Percentiles rank a stretch among this genome's conserved stretches.
These are phyloP conservation scores for Epinotia nisella DNA, from an alignment of 2,888 invertebrate species.

Conservation along the genomic window DNA sequence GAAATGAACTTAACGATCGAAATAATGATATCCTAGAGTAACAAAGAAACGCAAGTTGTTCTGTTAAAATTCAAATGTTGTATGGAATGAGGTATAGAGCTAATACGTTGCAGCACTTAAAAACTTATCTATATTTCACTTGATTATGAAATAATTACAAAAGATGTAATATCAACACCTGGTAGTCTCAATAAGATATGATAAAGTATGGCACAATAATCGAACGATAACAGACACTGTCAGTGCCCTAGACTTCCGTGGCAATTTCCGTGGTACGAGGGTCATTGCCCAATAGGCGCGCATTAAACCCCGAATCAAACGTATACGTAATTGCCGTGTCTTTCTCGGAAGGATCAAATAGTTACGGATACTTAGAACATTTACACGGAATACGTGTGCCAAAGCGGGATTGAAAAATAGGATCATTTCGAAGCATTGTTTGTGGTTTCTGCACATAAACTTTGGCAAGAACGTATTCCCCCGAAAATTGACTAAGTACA, in stretches of 20 bases:
- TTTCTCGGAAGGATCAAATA: slow-evolving; percentile 15
- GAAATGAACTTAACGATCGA: too few relatives aligned
- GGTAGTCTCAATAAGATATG: not conserved
- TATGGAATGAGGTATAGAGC: too few relatives aligned
- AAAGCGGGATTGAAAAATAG: not conserved
- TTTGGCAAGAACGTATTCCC: too few relatives aligned
- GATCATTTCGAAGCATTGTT: not conserved
- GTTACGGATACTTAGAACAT: not conserved
- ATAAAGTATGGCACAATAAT: not conserved
- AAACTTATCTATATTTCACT: too few relatives aligned
- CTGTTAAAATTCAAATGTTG: too few relatives aligned
- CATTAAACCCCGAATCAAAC: slow-evolving; percentile 12
- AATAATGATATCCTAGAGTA: too few relatives aligned
- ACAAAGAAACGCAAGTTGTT: too few relatives aligned
- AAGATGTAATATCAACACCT: too few relatives aligned
- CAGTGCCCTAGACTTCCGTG: not conserved
- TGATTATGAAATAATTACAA: too few relatives aligned
- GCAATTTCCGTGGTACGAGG: not conserved
- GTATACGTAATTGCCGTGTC: slow-evolving; percentile 1
- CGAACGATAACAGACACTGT: not conserved
- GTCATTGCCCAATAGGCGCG: slow-evolving; percentile 12
- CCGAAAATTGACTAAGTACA: too few relatives aligned
- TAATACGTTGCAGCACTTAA: too few relatives aligned
- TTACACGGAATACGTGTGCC: not conserved
- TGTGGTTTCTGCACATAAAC: not conserved